These are phyloP conservation scores for Drosophila azteca DNA, from an alignment of 1,140 invertebrate genomes.

Conservation along the genomic window DNA sequence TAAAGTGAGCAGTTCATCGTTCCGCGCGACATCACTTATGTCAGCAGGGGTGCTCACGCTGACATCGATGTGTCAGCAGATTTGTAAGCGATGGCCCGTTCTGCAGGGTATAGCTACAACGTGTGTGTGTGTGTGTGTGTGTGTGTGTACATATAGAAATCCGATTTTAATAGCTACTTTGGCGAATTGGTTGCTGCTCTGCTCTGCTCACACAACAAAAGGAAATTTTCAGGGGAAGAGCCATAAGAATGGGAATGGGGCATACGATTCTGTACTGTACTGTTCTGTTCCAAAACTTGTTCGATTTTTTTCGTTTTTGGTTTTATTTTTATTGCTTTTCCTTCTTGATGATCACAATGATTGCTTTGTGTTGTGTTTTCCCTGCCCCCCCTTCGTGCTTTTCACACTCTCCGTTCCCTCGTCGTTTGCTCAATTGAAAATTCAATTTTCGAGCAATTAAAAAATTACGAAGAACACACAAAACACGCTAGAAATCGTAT, in stretches of 20 bases:
- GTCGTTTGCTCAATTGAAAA: slow-evolving; percentile 54
- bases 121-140: too few relatives aligned
- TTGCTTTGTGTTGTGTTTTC: slow-evolving; percentile 4
- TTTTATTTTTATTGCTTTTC: slow-evolving; percentile 29
- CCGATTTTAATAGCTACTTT: slow-evolving; percentile 61
- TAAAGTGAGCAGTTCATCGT: too few relatives aligned
- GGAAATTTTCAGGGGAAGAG: slow-evolving; percentile 10
- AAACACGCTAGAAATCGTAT: slow-evolving; percentile 38
- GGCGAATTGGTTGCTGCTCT: slow-evolving; percentile 1
- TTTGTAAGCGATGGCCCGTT: too few relatives aligned
- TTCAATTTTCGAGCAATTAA: slow-evolving; percentile 77
- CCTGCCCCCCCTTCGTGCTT: slow-evolving; percentile 28
- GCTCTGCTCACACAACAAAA: slow-evolving; percentile 33
- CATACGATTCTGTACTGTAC: slow-evolving; percentile 35
- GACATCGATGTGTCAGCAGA: too few relatives aligned
- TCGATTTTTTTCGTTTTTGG: background rate
- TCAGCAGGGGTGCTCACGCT: too few relatives aligned
- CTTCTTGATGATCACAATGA: background rate
- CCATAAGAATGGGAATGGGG: background rate
- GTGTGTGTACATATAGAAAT: background rate
- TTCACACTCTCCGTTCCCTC: background rate
- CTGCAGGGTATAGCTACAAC: too few relatives aligned
- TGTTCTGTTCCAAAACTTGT: slow-evolving; percentile 25
- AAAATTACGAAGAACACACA: slow-evolving; percentile 70
- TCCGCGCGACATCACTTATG: too few relatives aligned